These are phyloP conservation scores for Cyrtodaria siliqua DNA, from an alignment of 2,888 invertebrate genomes.

Conservation along the genomic window DNA sequence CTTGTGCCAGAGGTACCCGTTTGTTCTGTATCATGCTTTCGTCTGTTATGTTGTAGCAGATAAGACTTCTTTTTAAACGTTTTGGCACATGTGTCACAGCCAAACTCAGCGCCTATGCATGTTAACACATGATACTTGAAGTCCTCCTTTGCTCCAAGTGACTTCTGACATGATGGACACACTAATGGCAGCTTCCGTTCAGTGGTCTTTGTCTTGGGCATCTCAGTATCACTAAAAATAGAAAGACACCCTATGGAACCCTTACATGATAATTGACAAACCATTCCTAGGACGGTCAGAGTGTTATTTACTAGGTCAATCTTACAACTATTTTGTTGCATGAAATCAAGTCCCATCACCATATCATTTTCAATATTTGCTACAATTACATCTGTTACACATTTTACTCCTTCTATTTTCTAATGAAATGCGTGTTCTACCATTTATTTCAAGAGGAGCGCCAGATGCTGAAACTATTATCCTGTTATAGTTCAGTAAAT, in stretches of 20 bases:
- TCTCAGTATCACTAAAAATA: too few relatives aligned
- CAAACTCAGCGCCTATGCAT: too few relatives aligned
- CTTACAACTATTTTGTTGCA: not conserved
- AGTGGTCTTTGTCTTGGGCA: too few relatives aligned
- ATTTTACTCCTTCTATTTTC: not conserved
- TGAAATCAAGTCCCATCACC: conserved; percentile 27
- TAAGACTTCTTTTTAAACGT: too few relatives aligned
- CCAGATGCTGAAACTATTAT: conserved; percentile 12
- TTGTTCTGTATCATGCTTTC: too few relatives aligned
- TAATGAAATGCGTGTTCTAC: not conserved
- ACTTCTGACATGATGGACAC: too few relatives aligned
- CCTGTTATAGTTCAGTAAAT: not conserved
- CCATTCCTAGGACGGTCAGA: conserved; percentile 1
- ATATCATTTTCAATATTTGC: conserved; percentile 30
- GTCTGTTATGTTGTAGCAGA: too few relatives aligned
- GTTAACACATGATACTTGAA: too few relatives aligned
- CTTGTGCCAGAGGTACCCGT: too few relatives aligned
- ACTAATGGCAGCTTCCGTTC: too few relatives aligned
- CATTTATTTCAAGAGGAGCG: not conserved
- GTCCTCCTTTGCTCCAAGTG: too few relatives aligned
- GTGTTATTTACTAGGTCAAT: not conserved
- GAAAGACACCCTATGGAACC: conserved; percentile 18
- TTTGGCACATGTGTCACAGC: too few relatives aligned
- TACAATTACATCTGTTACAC: conserved; percentile 12
- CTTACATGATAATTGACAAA: not conserved